Conservation (phyloP, 2,113 vertebrate species). For the Dasyornis broadbenti region DNA sequence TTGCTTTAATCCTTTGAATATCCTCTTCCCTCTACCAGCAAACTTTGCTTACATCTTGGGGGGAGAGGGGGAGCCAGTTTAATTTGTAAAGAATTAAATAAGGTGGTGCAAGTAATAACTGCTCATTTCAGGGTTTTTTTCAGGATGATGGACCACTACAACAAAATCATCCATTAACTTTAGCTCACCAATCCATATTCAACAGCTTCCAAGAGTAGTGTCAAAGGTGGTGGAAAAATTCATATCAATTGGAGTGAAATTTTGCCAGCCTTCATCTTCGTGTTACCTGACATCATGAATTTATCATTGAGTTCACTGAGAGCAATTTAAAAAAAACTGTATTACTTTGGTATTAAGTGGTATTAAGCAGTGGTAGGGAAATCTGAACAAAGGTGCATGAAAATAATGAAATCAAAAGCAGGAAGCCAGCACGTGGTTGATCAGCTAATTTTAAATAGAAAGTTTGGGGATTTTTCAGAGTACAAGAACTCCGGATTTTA, state of each 20-base stretch:
- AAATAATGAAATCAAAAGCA: conserved; percentile 22
- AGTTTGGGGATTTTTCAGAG: conserved; percentile 21
- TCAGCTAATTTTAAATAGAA: conserved; percentile 36
- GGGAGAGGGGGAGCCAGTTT: rapidly evolving
- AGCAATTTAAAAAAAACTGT: background rate
- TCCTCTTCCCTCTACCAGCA: background rate
- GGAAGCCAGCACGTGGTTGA: background rate
- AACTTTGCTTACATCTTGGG: background rate
- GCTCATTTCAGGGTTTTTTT: background rate
- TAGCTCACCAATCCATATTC: background rate
- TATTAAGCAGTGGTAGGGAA: background rate
- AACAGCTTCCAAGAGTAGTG: background rate
- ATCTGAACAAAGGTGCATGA: background rate
- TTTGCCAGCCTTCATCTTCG: background rate
- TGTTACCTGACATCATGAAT: background rate
- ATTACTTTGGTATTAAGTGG: background rate
- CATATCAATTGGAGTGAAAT: background rate
- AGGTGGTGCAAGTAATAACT: background rate
- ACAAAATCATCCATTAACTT: background rate
- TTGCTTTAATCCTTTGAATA: background rate
- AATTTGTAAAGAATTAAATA: background rate
- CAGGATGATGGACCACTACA: background rate
- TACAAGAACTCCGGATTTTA: background rate
- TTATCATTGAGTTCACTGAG: background rate
- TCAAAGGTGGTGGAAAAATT: background rate